Percentiles rank a stretch among this genome's conserved stretches.
These are phyloP conservation scores for Clarias laeviceps DNA, from an alignment of 2,797 vertebrate species.

Conservation along the genomic window DNA sequence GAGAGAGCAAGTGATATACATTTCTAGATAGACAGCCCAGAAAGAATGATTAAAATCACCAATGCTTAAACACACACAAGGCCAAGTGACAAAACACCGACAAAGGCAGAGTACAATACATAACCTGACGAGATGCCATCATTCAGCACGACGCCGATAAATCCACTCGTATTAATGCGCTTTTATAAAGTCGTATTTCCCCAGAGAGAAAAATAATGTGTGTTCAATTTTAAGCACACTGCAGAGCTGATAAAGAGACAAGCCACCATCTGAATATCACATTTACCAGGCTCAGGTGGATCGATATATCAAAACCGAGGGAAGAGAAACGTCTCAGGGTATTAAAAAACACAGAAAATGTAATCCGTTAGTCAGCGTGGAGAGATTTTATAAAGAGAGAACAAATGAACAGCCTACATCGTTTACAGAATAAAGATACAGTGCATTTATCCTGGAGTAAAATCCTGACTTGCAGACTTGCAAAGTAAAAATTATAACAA, in stretches of 20 bases:
- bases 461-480: not conserved
- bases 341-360: constrained; percentile 18
- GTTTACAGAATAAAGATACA: not conserved
- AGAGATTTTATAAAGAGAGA: not conserved
- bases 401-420: not conserved
- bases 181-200: constrained; percentile 26
- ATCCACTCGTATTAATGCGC: not conserved
- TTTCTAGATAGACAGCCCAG: not conserved
- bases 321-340: constrained; percentile 1
- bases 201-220: constrained; percentile 19
- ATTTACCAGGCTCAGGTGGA: constrained; percentile 11
- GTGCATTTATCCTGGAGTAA: not conserved
- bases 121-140: not conserved
- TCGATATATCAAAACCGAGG: constrained; percentile 26
- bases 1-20: not conserved
- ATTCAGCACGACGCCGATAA: not conserved
- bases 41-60: constrained; percentile 35
- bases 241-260: constrained; percentile 18
- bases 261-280: not conserved
- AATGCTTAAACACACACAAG: constrained; percentile 25
- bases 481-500: not conserved
- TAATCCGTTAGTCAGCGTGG: constrained; percentile 1
- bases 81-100: constrained; percentile 9
- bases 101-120: constrained; percentile 26
- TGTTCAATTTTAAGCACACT: constrained; percentile 14